Percentiles rank a stretch among this genome's conserved stretches.
Evolutionary conservation across 2,797 vertebrate genomes (phyloP).

Genomic region (Manis javanica): DNA sequence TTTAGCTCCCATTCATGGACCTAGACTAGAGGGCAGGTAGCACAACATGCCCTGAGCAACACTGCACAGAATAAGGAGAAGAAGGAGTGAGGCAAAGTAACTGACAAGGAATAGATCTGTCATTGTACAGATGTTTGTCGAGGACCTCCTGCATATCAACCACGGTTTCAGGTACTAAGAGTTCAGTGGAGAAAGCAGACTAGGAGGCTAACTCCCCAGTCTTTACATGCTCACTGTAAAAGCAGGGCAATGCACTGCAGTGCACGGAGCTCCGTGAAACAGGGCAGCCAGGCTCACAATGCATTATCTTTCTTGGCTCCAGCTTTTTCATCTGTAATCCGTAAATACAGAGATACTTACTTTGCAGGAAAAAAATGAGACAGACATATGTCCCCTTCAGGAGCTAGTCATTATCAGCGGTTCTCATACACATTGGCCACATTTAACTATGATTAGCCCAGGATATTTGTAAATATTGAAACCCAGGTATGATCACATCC

Average conservation of each 20-base stretch:
- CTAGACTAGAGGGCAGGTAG: background rate
- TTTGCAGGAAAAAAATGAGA: background rate
- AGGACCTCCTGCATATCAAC: background rate
- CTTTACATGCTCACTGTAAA: background rate
- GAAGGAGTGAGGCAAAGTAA: background rate
- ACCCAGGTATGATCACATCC: background rate
- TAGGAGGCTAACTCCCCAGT: background rate
- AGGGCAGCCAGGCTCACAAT: background rate
- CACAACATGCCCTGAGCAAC: background rate
- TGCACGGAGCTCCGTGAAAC: fast-evolving
- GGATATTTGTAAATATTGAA: background rate
- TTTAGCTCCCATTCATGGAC: background rate
- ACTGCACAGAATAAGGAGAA: background rate
- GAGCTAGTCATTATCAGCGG: background rate
- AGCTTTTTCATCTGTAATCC: background rate
- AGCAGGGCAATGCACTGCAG: background rate
- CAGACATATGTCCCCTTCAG: background rate
- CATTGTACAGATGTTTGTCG: background rate
- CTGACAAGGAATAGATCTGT: background rate
- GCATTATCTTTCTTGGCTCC: background rate
- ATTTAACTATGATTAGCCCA: background rate
- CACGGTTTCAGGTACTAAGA: too few relatives aligned
- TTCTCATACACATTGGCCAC: background rate
- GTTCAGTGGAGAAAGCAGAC: background rate
- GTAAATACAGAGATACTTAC: background rate